Conservation (phyloP, 2,888 invertebrate species). For the Slavum lentiscoides region DNA sequence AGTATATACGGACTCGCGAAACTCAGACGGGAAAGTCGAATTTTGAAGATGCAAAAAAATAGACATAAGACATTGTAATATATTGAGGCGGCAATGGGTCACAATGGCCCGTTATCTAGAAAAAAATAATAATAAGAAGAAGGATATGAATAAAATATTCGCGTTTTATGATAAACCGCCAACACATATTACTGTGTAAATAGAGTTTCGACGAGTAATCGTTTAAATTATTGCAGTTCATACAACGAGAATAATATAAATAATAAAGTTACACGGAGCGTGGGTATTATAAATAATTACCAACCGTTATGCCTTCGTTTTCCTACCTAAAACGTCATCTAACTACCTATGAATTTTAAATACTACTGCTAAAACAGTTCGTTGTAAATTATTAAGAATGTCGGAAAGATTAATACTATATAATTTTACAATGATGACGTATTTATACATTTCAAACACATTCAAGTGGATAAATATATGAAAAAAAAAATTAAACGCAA, state of each 20-base stretch:
- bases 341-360: neutral
- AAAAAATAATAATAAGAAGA: no score
- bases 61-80: no score
- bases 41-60: no score
- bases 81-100: no score
- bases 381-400: neutral
- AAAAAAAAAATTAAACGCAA: no score
- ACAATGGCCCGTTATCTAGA: no score
- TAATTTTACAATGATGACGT: neutral
- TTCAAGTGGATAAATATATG: neutral
- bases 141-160: no score
- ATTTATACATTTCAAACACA: neutral
- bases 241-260: neutral
- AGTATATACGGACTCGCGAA: neutral
- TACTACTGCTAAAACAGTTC: neutral
- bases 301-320: neutral
- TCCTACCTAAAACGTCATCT: constrained; percentile 8
- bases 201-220: neutral
- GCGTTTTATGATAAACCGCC: no score
- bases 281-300: no score
- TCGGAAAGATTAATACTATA: neutral
- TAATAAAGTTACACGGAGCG: neutral
- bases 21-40: no score
- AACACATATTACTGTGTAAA: no score
- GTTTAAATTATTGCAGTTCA: no score